Base-by-base conservation (phyloP, 2,113 vertebrate species). In the Chionis minor region DNA sequence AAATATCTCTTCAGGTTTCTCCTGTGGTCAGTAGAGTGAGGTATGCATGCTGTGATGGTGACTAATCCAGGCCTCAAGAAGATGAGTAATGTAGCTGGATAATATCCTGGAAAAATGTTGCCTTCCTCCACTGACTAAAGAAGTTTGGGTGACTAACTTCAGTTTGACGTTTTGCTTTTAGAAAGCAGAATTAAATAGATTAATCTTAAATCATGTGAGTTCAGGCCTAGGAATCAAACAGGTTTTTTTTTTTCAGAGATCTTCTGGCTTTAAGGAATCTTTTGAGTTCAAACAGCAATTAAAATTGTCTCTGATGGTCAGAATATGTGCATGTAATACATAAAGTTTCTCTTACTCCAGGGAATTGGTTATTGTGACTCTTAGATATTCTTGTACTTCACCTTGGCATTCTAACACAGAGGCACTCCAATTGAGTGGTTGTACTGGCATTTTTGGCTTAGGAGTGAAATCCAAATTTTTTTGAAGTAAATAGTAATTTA, bases 171-270 rank as follows among this genome's bases (percentile, higher is more conserved):
- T 35, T 77, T 81, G 33, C 9, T 51, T 85, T 56, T 42, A 67
- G 9, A 19, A 54, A 56, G n/a, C 8, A 79, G 54, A 56, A 72
- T 52, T 71, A 35, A 6, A n/a, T 16, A 55, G 63, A 30, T 21
- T 28, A 26, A 22, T 80, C 13, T 70, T 47, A 82, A 66, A 69
- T 65, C 2, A 8, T 23, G 2, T 15, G 9, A 75, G 7, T n/a
- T 55, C 38, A 56, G 24, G 6, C 3, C 8, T 38, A 55, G 14
- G 33, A 82, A 86, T 35, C 12, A 90, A 62, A 11, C 0, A 10
- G 10, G 3, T 28, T 0, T 44, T 21, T 0, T 20, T 44, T 54
- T 27, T 5, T 16, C 18, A 33, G 8, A 58, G 3, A 28, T 5
- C 7, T 89, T 35, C 15, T 40, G 11, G 2, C 3, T 85, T 62